Evolutionary conservation across 2,888 invertebrate genomes (phyloP), one percentile per base, ranked within the genome.

Genomic region (Macaria notata): DNA sequence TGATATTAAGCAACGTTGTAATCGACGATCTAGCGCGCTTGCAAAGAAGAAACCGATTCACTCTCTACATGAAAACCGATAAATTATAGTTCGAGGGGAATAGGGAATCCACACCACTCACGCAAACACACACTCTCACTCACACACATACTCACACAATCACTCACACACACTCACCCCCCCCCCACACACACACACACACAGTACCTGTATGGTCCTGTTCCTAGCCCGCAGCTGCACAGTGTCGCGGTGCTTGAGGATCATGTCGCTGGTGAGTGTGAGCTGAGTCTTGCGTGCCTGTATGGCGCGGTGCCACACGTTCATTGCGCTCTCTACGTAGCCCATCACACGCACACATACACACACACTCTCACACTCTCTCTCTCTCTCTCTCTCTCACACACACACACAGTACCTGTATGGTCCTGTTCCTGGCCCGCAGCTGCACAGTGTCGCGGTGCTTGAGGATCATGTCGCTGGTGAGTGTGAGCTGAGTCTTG

Each of bases 171-270:
- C n/a, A n/a, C 19, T 1, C 19, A 2, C 19, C 1, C 19, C 1
- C n/a, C n/a, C n/a, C n/a, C n/a, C n/a, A n/a, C n/a, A n/a, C 19
- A 19, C 19, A 19, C 19, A 19, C 19, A 19, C 19, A 2, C 19
- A 19, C 19, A 19, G 19, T 19, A 86, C 90, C 84, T 91, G 92
- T 52, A 92, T 56, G 3, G 84, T 84, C 56, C 73, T 79, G 69
- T 90, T 86, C 66, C 86, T 70, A n/a, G 86, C 78, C 5, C 67
- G 46, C 30, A 72, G 69, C 64, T 88, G 87, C 5, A 75, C 80
- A 1, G 42, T 4, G 0, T 63, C 69, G 3, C 88, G 76, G 56
- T 82, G 85, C 9, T 65, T 66, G 6, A 33, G 3, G 6, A 84
- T 59, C 45, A 55, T 62, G 3, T 72, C 69, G 51, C 66, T 68